These are phyloP conservation scores for Morpho helenor DNA, from an alignment of 2,888 invertebrate species.

Conservation along the genomic window DNA sequence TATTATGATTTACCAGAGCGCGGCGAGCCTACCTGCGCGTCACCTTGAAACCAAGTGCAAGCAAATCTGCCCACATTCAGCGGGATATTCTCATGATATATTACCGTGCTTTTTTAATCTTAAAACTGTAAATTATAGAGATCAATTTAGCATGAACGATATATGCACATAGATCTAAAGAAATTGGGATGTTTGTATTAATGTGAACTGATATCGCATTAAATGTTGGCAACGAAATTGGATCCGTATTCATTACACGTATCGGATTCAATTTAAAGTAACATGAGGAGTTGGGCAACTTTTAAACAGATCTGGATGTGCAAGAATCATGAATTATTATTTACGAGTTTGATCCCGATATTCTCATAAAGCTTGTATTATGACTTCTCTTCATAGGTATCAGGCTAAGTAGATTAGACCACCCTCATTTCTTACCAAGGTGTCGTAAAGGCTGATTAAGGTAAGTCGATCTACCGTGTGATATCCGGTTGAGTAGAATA, in stretches of 20 bases:
- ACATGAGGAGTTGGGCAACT: conserved; percentile 12
- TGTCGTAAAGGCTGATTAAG: too few relatives aligned
- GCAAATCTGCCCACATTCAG: conserved; percentile 21
- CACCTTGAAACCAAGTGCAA: conserved; percentile 27
- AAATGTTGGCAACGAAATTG: conserved; percentile 8
- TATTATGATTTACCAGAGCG: conserved; percentile 22
- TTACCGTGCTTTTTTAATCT: background rate
- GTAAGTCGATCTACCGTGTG: too few relatives aligned
- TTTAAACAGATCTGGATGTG: conserved; percentile 1
- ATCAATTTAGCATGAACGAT: background rate
- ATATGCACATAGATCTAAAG: conserved; percentile 2
- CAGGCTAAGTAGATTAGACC: too few relatives aligned
- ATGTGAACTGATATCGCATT: conserved; percentile 8
- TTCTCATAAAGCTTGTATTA: too few relatives aligned
- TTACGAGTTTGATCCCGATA: too few relatives aligned
- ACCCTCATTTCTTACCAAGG: too few relatives aligned
- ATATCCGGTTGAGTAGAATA: too few relatives aligned
- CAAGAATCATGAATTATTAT: too few relatives aligned
- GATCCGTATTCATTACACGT: conserved; percentile 9
- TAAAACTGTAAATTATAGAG: background rate
- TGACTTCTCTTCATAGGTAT: too few relatives aligned
- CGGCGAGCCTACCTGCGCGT: conserved; percentile 24
- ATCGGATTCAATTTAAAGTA: conserved; percentile 9
- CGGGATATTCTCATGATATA: background rate
- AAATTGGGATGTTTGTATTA: conserved; percentile 1